Evolutionary conservation across 2,113 vertebrate genomes (phyloP), one percentile per base, ranked within the genome.

Genomic region (Neolamprologus cancellatus): DNA sequence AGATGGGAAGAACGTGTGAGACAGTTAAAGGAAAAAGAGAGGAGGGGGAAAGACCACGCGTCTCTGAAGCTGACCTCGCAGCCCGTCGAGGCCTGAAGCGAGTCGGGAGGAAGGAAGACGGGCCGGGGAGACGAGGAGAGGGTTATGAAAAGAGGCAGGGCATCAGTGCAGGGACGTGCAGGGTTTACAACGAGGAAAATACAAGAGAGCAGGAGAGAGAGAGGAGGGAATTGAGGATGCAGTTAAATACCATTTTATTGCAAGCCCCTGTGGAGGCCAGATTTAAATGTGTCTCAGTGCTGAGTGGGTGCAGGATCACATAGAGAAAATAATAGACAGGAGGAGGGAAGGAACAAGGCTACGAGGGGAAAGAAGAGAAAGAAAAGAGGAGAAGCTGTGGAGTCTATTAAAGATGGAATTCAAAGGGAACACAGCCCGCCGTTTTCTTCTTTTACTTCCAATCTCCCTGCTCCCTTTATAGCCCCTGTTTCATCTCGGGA

Each of bases 181-280:
- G 48, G 36, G 83, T 87, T 82, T 81, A 84, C 30, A 30, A 8
- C 3, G 76, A 83, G 76, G 48, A 17, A 84, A 86, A 69, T 54
- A 59, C 74, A 78, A 86, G 71, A 81, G 80, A 78, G 79, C 10
- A 66, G 66, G 57, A 8, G 76, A 79, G 61, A 79, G 59, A 79
- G 41, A n/a, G 34, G 52, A 87, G 85, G 88, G 87, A 86, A 83
- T 44, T 55, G 79, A 84, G 85, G 78, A 88, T 84, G 89, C 88
- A 71, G 92, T 95, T 96, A 95, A 95, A 95, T 94, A 94, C 92
- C 84, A 91, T 94, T 95, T 95, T 92, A 94, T 90, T 93, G 88
- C 90, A 87, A 93, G 59, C 86, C 91, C 90, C 94, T 7, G 78
- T 85, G 93, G 93, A 93, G 91, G 87, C 79, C 79, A 48, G 85